Percentiles rank a stretch among this genome's conserved stretches.
Evolutionary conservation across 2,888 invertebrate species (phyloP).

Genomic region (Rugalucina vietnamica): DNA sequence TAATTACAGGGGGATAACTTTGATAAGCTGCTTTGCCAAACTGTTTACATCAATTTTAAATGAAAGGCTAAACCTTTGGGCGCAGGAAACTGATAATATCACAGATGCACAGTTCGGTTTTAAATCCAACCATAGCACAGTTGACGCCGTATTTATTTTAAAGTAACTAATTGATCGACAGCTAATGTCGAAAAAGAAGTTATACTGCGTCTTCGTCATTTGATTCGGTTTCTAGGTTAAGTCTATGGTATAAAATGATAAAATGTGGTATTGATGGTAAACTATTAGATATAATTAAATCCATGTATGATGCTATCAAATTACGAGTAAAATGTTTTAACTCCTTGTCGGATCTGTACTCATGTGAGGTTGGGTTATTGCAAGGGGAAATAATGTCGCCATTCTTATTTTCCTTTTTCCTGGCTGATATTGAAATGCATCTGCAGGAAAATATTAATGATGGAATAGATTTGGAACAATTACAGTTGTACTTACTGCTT

Average conservation of each 20-base stretch:
- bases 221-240: conserved; percentile 43
- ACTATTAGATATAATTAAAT: conserved; percentile 35
- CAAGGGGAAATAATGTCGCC: conserved; percentile 41
- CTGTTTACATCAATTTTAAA: conserved; percentile 51
- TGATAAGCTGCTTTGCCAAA: conserved; percentile 49
- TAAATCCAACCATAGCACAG: conserved; percentile 29
- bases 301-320: too few species aligned
- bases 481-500: conserved; percentile 16
- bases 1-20: conserved; percentile 50
- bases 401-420: conserved; percentile 26
- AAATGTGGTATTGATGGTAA: conserved; percentile 41
- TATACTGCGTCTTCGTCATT: conserved; percentile 53
- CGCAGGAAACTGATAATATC: conserved; percentile 28
- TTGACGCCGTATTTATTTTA: conserved; percentile 53
- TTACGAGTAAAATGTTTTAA: conserved; percentile 30
- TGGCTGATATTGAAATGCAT: conserved; percentile 28
- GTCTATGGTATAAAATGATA: conserved; percentile 47
- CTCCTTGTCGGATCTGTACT: conserved; percentile 33
- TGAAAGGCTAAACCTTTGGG: conserved; percentile 41
- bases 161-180: conserved; percentile 33
- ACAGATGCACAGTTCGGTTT: conserved; percentile 57
- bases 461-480: conserved; percentile 11
- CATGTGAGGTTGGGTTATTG: conserved; percentile 16
- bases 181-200: conserved; percentile 7
- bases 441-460: neutral